Base-by-base conservation (phyloP, 2,888 invertebrate genomes). In the Hecatera dysodea region DNA sequence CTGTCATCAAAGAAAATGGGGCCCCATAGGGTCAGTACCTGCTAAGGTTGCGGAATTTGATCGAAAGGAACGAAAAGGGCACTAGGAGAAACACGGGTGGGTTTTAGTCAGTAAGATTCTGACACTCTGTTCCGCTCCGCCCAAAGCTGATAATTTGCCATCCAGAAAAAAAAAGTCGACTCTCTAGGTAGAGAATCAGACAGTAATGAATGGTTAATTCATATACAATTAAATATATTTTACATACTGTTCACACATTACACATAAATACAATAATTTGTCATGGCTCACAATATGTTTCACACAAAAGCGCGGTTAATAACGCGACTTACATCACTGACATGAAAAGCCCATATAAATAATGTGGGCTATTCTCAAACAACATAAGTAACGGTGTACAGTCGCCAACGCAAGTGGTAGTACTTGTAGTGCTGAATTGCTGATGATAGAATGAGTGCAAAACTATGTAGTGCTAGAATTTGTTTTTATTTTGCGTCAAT, bases 331-430 rank as follows among this genome's bases (percentile, higher is more conserved):
- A 80, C 79, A 78, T 27, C 62, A 77, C 52, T 62, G 81, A 83
- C 84, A 85, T 82, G 86, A 86, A 86, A 87, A 86, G 80, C 83
- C 84, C 84, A 86, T 90, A 87, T 88, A 81, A 83, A 67, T 90
- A 89, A 90, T 88, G 88, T 86, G 85, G 69, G 73, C 78, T 75
- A 82, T 84, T 83, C 72, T 80, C 72, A 74, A 75, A 52, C 59
- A 65, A 74, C 63, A 71, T 68, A 81, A 74, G 76, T 69, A 71
- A 76, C 69, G 50, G 5, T 61, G 67, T 73, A 75, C 62, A 53
- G 29, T 17, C 48, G 33, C n/a, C 9, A 1, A 52, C 73, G 36
- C 42, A 80, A 72, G 61, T 67, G 24, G 60, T 64, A 50, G 60
- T 64, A 50, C 62, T 53, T 56, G 46, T 75, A 61, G 12, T 36